Evolutionary conservation across 2,113 vertebrate genomes (phyloP).

Genomic region (Brachirus orientalis): DNA sequence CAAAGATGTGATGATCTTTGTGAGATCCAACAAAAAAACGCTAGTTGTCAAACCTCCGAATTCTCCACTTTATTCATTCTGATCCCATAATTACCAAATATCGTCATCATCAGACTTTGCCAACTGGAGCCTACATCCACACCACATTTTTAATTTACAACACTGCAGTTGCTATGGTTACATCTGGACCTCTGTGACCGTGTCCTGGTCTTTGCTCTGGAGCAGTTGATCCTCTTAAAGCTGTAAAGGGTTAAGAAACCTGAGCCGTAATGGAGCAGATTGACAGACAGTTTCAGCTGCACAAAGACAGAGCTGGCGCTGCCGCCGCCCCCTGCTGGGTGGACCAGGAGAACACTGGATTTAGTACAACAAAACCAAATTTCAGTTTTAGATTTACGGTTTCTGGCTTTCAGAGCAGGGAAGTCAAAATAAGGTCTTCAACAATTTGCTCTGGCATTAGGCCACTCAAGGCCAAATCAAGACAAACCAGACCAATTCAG

Average conservation of each 20-base stretch:
- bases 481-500: too few species aligned
- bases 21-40: too few species aligned
- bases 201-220: constrained; percentile 6
- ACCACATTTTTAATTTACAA: too few species aligned
- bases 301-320: too few species aligned
- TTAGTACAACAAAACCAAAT: neutral
- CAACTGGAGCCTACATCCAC: too few species aligned
- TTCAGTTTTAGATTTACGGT: neutral
- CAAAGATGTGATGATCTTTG: neutral
- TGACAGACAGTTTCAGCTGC: neutral
- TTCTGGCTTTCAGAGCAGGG: neutral
- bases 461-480: neutral
- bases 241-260: constrained; percentile 32
- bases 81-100: neutral
- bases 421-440: neutral
- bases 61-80: neutral
- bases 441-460: neutral
- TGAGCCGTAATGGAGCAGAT: constrained; percentile 32
- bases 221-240: constrained; percentile 56
- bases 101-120: too few species aligned
- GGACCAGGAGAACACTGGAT: too few species aligned
- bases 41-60: too few species aligned
- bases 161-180: too few species aligned
- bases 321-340: too few species aligned
- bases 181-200: constrained; percentile 1